phyloP scores from a whole-genome alignment of 2,888 invertebrate genomes.

The Cartodere bifasciata region DNA sequence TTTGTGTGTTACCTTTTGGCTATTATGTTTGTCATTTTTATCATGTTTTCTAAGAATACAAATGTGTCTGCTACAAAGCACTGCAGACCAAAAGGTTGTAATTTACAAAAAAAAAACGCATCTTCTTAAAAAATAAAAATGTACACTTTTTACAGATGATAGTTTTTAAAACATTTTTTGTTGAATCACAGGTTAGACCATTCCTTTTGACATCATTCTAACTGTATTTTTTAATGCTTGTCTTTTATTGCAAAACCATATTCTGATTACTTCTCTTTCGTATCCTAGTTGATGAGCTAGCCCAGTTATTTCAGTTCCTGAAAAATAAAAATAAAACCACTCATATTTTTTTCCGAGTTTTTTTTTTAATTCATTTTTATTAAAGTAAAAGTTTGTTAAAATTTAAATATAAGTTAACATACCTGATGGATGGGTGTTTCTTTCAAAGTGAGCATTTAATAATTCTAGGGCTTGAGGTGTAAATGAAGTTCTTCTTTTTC shows the following conservation, averaged over 20 bases:
- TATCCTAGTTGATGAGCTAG: conserved; percentile 91
- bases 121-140: too few species aligned
- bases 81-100: too few species aligned
- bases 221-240: conserved; percentile 98
- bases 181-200: conserved; percentile 43
- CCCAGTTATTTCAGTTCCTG: conserved; percentile 94
- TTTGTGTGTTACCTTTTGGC: too few species aligned
- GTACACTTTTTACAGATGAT: not conserved
- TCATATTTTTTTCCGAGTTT: conserved; percentile 1
- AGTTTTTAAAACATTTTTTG: conserved; percentile 12
- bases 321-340: conserved; percentile 18
- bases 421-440: conserved; percentile 98
- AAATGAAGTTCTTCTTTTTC: conserved; percentile 92
- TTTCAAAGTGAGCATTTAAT: conserved; percentile 89
- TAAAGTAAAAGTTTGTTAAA: not conserved
- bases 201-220: conserved; percentile 82
- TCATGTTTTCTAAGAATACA: too few species aligned
- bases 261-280: conserved; percentile 93
- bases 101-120: too few species aligned
- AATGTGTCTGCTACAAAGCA: too few species aligned
- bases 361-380: too few species aligned
- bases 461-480: conserved; percentile 93
- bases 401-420: conserved; percentile 21
- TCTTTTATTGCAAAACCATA: conserved; percentile 99
- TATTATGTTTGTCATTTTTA: too few species aligned